These are phyloP conservation scores for Drosophila littoralis DNA, from an alignment of 1,140 invertebrate species.

Conservation along the genomic window DNA sequence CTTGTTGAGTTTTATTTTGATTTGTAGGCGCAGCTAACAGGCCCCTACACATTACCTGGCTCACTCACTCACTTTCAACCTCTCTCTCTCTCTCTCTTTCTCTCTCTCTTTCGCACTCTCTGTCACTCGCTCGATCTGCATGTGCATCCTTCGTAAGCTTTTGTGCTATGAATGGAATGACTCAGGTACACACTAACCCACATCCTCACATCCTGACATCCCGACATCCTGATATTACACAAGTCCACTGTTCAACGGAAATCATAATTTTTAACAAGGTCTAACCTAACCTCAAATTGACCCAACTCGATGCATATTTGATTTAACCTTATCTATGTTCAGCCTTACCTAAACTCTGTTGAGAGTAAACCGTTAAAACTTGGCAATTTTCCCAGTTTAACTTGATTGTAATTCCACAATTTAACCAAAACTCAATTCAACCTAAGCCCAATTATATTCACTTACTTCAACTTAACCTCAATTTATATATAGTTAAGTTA, in stretches of 20 bases:
- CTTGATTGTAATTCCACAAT: too few relatives aligned
- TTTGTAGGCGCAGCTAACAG: slow-evolving; percentile 73
- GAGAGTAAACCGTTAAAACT: too few relatives aligned
- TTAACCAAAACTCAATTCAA: background rate
- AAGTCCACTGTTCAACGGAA: background rate
- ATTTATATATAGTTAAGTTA: background rate
- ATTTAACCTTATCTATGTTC: background rate
- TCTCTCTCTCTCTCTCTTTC: slow-evolving; percentile 19
- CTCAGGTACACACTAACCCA: slow-evolving; percentile 12
- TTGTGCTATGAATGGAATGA: slow-evolving; percentile 3
- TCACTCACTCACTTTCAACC: slow-evolving; percentile 19
- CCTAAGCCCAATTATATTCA: background rate
- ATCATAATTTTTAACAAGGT: background rate
- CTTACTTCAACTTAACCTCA: background rate
- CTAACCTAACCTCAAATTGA: background rate
- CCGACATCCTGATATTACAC: background rate
- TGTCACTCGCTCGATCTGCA: background rate
- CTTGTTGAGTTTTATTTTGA: slow-evolving; percentile 85
- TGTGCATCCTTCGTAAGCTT: background rate
- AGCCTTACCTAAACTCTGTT: background rate
- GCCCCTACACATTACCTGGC: slow-evolving; percentile 55
- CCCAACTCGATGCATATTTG: background rate
- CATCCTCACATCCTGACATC: background rate
- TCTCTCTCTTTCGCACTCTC: slow-evolving; percentile 6
- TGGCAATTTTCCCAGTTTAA: too few relatives aligned